Conservation (phyloP, 2,113 vertebrate species). For the Trochalopteron elliotii region DNA sequence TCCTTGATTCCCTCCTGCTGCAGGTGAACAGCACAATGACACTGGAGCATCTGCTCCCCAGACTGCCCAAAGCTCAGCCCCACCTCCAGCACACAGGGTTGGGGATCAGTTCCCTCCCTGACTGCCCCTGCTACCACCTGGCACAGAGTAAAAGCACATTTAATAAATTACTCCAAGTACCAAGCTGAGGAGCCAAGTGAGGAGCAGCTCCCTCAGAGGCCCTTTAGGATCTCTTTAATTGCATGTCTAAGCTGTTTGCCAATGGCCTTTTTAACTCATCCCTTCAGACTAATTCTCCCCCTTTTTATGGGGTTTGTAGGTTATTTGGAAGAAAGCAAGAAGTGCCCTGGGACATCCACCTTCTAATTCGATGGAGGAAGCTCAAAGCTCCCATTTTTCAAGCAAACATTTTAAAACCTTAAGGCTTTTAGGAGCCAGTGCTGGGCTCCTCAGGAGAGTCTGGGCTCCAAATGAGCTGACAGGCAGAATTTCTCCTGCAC, state of each 20-base stretch:
- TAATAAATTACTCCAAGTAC: not conserved
- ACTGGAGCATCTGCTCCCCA: not conserved
- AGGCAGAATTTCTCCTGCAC: not conserved
- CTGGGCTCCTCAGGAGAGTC: not conserved
- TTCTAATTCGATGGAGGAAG: not conserved
- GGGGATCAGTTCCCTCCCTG: not conserved
- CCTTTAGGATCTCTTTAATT: constrained; percentile 10
- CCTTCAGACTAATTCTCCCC: constrained; percentile 5
- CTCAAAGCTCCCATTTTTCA: constrained; percentile 31
- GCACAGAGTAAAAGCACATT: not conserved
- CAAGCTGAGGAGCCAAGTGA: not conserved
- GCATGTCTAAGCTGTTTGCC: not conserved
- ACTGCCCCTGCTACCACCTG: not conserved
- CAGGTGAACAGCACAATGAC: not conserved
- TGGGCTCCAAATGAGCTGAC: not conserved
- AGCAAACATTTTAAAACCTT: constrained; percentile 12
- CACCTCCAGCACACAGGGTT: not conserved
- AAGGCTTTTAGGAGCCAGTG: constrained; percentile 17
- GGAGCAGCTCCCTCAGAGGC: not conserved
- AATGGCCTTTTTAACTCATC: constrained; percentile 14
- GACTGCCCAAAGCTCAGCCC: not conserved
- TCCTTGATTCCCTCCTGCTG: fast-evolving
- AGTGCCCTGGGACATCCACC: not conserved
- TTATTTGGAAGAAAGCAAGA: constrained; percentile 42
- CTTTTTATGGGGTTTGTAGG: not conserved